Conservation (phyloP, 2,888 invertebrate species). For the Adelognathus sp. region DNA sequence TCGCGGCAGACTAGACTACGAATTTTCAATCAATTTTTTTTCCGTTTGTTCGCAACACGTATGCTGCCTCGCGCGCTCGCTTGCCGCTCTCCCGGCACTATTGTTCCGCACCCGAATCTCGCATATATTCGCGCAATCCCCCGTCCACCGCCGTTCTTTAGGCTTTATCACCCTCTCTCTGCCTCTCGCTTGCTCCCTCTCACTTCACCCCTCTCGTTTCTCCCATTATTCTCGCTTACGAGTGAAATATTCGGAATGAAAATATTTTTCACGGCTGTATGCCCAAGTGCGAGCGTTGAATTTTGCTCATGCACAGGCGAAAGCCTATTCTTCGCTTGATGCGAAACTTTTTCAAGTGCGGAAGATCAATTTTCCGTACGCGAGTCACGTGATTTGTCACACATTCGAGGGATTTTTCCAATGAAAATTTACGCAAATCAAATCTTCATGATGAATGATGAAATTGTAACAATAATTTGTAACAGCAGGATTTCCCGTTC, state of each 20-base stretch:
- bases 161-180: conserved; percentile 23
- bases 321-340: background rate
- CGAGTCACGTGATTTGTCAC: background rate
- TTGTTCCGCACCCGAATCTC: conserved; percentile 59
- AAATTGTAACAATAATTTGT: too few relatives aligned
- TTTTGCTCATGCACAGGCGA: background rate
- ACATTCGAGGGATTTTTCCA: too few relatives aligned
- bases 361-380: background rate
- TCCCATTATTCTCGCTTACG: conserved; percentile 57
- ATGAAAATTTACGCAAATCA: too few relatives aligned
- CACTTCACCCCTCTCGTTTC: conserved; percentile 4
- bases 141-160: conserved; percentile 45
- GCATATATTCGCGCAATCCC: conserved; percentile 32
- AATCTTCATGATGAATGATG: too few relatives aligned
- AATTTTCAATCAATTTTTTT: conserved; percentile 61
- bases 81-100: conserved; percentile 52
- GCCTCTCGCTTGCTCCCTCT: background rate
- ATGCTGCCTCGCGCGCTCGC: conserved; percentile 38
- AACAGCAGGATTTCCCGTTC: too few relatives aligned
- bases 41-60: conserved; percentile 38
- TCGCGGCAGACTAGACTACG: conserved; percentile 39
- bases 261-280: conserved; percentile 57
- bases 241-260: conserved; percentile 59
- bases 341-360: background rate
- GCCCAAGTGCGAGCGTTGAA: conserved; percentile 16